Percentiles rank a stretch among this genome's conserved stretches.
phyloP scores from a whole-genome alignment of 2,113 vertebrate species.

The Candoia aspera region DNA sequence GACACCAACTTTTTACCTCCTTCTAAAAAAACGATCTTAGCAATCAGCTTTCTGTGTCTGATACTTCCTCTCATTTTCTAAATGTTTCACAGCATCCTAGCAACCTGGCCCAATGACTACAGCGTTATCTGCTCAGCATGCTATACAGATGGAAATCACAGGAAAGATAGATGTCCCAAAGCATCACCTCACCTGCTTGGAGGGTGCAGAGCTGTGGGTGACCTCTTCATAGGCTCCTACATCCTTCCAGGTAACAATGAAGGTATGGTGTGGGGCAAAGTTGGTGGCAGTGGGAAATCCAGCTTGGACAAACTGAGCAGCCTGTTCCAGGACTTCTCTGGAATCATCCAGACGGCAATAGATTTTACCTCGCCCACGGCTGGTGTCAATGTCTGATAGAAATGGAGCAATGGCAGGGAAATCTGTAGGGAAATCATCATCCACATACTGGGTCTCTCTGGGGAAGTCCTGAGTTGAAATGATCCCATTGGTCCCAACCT shows the following conservation, averaged over 20 bases:
- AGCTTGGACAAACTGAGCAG: constrained; percentile 75
- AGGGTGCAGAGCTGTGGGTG: constrained; percentile 59
- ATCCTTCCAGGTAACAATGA: constrained; percentile 91
- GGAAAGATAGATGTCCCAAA: rapidly evolving
- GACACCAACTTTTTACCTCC: neutral
- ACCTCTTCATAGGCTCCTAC: constrained; percentile 87
- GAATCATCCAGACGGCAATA: constrained; percentile 88
- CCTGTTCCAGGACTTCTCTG: constrained; percentile 70
- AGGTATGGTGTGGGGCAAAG: constrained; percentile 80
- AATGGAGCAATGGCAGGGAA: constrained; percentile 94
- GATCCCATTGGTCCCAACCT: constrained; percentile 98
- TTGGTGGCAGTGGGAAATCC: constrained; percentile 78
- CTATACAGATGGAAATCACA: neutral
- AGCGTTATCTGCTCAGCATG: neutral
- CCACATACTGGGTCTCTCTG: constrained; percentile 96
- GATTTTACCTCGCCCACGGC: constrained; percentile 80
- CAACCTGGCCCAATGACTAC: neutral
- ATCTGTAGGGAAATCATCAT: constrained; percentile 93
- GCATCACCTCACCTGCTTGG: constrained; percentile 76
- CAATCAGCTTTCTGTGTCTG: neutral
- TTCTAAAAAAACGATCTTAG: neutral
- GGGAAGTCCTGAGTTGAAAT: constrained; percentile 94
- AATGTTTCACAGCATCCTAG: neutral
- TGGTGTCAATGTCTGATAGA: constrained; percentile 93
- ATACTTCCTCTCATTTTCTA: neutral